Evolutionary conservation across 2,113 vertebrate species (phyloP).

Genomic region (Caranx ignobilis): DNA sequence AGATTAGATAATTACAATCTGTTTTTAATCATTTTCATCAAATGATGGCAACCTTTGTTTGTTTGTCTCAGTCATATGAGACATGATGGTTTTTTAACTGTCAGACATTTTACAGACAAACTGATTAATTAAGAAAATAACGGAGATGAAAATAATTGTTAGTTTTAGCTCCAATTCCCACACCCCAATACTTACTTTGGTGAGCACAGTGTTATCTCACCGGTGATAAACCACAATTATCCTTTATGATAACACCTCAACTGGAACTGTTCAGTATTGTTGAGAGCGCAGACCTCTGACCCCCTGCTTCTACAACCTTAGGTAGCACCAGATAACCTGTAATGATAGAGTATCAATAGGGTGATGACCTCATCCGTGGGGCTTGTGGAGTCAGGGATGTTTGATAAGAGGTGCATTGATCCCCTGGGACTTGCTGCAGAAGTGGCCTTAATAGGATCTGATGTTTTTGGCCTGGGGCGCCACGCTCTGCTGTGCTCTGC

Average conservation of each 20-base stretch:
- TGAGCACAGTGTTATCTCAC: not conserved
- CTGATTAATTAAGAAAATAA: not conserved
- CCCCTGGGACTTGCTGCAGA: slow-evolving; percentile 64
- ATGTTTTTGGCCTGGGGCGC: slow-evolving; percentile 74
- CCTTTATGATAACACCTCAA: slow-evolving; percentile 4
- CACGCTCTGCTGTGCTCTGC: slow-evolving; percentile 49
- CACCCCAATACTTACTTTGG: not conserved
- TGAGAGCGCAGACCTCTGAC: not conserved
- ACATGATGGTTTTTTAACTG: not conserved
- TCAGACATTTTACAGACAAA: not conserved
- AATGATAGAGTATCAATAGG: slow-evolving; percentile 66
- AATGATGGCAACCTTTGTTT: not conserved
- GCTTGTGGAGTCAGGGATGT: slow-evolving; percentile 58
- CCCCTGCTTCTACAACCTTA: not conserved
- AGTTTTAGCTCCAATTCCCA: not conserved
- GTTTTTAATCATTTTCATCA: not conserved
- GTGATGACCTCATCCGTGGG: slow-evolving; percentile 62
- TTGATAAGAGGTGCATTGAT: slow-evolving; percentile 76
- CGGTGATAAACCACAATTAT: not conserved
- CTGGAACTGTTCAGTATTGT: not conserved
- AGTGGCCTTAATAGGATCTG: slow-evolving; percentile 80
- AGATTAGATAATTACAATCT: not conserved
- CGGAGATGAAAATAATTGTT: not conserved
- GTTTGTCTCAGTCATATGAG: not conserved
- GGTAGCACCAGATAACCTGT: slow-evolving; percentile 37